Evolutionary conservation across 2,113 vertebrate genomes (phyloP), one percentile per base, ranked within the genome.

Genomic region (Gopherus flavomarginatus): DNA sequence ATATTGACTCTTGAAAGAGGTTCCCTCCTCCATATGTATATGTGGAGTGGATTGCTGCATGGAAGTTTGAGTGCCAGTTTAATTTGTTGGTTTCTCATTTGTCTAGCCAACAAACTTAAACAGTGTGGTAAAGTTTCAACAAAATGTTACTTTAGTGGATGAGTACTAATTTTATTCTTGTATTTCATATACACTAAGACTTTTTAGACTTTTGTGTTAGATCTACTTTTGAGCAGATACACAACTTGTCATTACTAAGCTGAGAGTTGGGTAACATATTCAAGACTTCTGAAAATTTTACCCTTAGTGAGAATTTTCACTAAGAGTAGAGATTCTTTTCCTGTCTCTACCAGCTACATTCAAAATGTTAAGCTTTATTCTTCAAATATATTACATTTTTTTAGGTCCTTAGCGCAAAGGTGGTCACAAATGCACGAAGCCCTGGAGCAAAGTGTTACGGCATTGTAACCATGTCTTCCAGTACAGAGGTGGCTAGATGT

Each of bases 391-490:
- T 65, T 88, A 35, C 97, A 12, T 90, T 97, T 92, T 84, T 79
- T 22, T 90, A 99, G 99, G 99, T 99, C 87, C 98, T 99, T 90
- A 99, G 99, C 95, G 99, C 99, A 90, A 99, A 99, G 94, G 99
- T 99, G 88, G 99, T 99, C 80, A 99, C 99, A 90, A 99, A 99
- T 87, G 99, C 99, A 81, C 99, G 99, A 85, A 99, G 99, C 97
- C 99, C 99, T 4, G 99, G 99, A 85, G 99, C 99, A 59, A 99
- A 99, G 90, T 99, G 99, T 97, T 99, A 99, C 0, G 99, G 99
- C 87, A 98, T 99, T 92, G 99, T 99, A 49, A 99, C 99, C 0
- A 99, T 99, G 99, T 99, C 99, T 9, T 99, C 99, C 9, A 99
- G 99, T 57, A 98, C 99, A 42, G 99, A 99, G 86, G 99, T 99